phyloP scores from a whole-genome alignment of 2,888 invertebrate genomes.

The Drosophila lacicola region DNA sequence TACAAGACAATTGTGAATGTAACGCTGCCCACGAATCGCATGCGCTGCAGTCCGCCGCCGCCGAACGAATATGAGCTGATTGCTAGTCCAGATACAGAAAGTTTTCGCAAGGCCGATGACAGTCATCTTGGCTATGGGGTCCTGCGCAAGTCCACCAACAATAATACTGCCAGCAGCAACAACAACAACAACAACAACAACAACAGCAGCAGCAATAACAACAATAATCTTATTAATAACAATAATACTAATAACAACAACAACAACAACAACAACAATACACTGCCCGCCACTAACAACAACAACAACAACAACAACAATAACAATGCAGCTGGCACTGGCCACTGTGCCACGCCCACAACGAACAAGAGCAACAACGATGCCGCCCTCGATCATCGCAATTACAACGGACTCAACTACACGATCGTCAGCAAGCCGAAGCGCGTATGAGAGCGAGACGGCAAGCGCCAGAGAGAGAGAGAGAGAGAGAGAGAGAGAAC shows the following conservation, averaged over 20 bases:
- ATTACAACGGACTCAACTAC: constrained; percentile 92
- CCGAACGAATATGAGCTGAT: constrained; percentile 93
- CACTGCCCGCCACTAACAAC: constrained; percentile 46
- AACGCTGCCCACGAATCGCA: constrained; percentile 85
- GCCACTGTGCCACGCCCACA: constrained; percentile 32
- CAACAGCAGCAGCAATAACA: constrained; percentile 31
- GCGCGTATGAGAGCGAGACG: constrained; percentile 87
- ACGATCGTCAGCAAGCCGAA: constrained; percentile 94
- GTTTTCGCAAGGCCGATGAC: constrained; percentile 91
- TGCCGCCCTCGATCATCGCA: constrained; percentile 88
- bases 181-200: constrained; percentile 30
- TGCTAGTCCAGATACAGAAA: constrained; percentile 88
- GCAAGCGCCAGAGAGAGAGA: constrained; percentile 86
- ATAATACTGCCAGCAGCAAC: constrained; percentile 24
- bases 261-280: constrained; percentile 31
- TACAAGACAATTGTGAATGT: constrained; percentile 90
- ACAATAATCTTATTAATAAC: constrained; percentile 21
- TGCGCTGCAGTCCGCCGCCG: constrained; percentile 81
- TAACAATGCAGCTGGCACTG: constrained; percentile 13
- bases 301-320: constrained; percentile 7
- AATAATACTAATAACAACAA: constrained; percentile 25
- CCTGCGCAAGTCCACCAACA: constrained; percentile 88
- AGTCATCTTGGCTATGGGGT: constrained; percentile 93
- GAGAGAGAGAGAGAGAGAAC: constrained; percentile 40
- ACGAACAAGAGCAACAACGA: constrained; percentile 65